A percentile compares a stretch with the other conserved stretches of the same genome.
These are phyloP conservation scores for Picathartes gymnocephalus DNA, from an alignment of 2,113 vertebrate species.

Conservation along the genomic window DNA sequence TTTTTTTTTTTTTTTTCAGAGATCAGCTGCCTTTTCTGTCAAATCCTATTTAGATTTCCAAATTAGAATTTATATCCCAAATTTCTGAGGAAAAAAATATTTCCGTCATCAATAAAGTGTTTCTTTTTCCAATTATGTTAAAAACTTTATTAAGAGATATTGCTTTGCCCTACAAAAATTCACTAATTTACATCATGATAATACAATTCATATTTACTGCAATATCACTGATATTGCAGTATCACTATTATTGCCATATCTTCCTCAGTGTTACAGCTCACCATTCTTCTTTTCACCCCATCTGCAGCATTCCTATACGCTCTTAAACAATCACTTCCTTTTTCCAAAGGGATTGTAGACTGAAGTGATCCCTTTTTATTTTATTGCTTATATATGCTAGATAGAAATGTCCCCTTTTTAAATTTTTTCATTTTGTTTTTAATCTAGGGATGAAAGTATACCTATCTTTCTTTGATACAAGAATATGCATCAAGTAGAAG, in stretches of 20 bases:
- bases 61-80: neutral
- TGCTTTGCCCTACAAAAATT: neutral
- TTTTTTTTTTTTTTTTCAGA: neutral
- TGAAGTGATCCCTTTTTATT: neutral
- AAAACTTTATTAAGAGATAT: neutral
- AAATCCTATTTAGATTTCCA: neutral
- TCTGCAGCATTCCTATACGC: neutral
- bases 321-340: neutral
- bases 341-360: neutral
- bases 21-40: neutral
- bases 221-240: neutral
- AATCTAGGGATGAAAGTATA: neutral
- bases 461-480: too few species aligned
- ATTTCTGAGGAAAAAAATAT: neutral
- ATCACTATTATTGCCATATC: neutral
- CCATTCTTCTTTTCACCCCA: neutral
- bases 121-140: neutral
- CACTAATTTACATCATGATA: neutral
- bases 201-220: too few species aligned
- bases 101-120: fast-evolving
- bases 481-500: neutral
- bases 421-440: neutral
- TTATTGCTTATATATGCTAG: neutral
- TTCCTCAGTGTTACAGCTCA: neutral
- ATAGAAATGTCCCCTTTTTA: neutral